phyloP scores from a whole-genome alignment of 2,797 vertebrate genomes.

The Gallinago nigripennis region DNA sequence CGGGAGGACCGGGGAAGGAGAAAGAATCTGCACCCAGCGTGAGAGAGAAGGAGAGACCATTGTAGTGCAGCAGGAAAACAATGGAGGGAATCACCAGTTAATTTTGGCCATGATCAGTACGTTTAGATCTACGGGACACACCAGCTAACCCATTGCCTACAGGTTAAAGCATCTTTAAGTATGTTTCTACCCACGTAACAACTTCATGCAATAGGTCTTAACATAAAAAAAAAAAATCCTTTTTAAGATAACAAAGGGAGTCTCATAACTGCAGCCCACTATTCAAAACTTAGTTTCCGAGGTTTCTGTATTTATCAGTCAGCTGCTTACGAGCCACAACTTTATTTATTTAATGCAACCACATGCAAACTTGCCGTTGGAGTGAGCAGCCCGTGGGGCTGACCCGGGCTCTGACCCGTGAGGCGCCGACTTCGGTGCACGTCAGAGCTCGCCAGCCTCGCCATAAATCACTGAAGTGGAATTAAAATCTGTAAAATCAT shows the following conservation, averaged over 20 bases:
- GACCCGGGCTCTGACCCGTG: neutral
- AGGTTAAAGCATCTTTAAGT: neutral
- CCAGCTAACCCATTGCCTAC: neutral
- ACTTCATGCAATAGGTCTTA: neutral
- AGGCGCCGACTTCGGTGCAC: neutral
- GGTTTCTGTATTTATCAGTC: neutral
- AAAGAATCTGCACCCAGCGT: neutral
- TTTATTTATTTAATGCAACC: neutral
- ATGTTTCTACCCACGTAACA: neutral
- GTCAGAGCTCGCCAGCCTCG: neutral
- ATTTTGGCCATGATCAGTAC: neutral
- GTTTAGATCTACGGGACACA: neutral
- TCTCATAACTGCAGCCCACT: neutral
- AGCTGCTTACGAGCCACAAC: neutral
- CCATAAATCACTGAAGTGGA: constrained; percentile 17
- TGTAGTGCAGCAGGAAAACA: neutral
- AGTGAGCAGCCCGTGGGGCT: constrained; percentile 1
- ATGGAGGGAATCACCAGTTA: fast-evolving
- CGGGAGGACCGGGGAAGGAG: fast-evolving
- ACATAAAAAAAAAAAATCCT: neutral
- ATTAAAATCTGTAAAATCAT: constrained; percentile 47
- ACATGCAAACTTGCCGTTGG: neutral
- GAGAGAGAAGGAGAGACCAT: fast-evolving
- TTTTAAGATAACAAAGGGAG: neutral
- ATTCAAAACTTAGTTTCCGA: neutral